A percentile compares a stretch with the other conserved stretches of the same genome.
These are phyloP conservation scores for Drosophila orena DNA, from an alignment of 1,140 invertebrate species.

Conservation along the genomic window DNA sequence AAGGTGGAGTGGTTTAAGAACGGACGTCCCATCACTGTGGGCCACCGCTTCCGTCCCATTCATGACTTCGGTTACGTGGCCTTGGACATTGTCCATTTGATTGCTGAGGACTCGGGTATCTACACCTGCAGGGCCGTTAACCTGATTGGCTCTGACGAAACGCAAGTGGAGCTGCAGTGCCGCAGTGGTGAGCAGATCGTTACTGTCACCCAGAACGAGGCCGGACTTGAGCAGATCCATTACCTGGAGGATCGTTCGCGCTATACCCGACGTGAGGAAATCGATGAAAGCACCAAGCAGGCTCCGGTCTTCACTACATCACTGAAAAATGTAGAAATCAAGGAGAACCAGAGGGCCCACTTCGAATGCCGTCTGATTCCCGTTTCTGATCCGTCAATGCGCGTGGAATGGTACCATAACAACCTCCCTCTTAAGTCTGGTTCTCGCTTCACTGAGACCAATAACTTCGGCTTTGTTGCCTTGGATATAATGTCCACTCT, in stretches of 20 bases:
- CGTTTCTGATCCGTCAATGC: conserved; percentile 97
- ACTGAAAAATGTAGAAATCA: conserved; percentile 95
- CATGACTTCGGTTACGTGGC: conserved; percentile 98
- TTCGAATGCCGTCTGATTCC: conserved; percentile 98
- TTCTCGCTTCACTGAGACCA: conserved; percentile 95
- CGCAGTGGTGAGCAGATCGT: conserved; percentile 91
- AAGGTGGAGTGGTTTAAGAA: conserved; percentile 98
- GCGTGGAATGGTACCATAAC: conserved; percentile 99
- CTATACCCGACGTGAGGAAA: conserved; percentile 89
- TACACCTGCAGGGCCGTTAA: conserved; percentile 97
- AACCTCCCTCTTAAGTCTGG: conserved; percentile 94
- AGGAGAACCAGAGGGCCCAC: conserved; percentile 97
- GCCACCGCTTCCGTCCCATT: conserved; percentile 96
- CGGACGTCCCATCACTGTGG: conserved; percentile 93
- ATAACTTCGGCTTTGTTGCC: conserved; percentile 97
- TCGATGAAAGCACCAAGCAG: conserved; percentile 94
- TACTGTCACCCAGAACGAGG: conserved; percentile 93
- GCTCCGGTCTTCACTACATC: conserved; percentile 96
- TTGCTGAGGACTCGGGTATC: conserved; percentile 96
- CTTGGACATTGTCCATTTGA: conserved; percentile 94
- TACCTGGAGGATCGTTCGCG: conserved; percentile 93
- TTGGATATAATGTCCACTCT: conserved; percentile 96
- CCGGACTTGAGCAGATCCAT: conserved; percentile 93
- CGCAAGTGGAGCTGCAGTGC: conserved; percentile 89
- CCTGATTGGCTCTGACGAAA: conserved; percentile 94